These are phyloP conservation scores for Zaprionus taronus DNA, from an alignment of 1,140 invertebrate species.

Conservation along the genomic window DNA sequence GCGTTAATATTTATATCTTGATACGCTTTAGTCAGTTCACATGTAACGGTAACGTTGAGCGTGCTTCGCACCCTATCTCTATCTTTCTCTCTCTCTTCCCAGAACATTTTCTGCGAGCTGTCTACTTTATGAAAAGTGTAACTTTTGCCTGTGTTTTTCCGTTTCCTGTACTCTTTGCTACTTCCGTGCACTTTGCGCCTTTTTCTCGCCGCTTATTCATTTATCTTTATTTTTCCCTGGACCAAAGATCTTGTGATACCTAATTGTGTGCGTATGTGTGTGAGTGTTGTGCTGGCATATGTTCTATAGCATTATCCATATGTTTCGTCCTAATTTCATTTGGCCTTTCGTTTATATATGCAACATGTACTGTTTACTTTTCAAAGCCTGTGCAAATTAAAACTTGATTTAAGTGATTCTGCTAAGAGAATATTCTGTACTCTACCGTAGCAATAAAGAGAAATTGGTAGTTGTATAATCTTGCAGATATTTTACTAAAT, in stretches of 20 bases:
- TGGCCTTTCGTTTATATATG: not conserved
- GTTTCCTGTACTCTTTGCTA: constrained; percentile 47
- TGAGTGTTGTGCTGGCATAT: constrained; percentile 53
- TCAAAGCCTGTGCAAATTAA: not conserved
- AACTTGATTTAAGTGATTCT: not conserved
- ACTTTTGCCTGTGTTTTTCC: constrained; percentile 56
- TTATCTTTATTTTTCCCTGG: constrained; percentile 61
- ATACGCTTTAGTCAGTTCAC: constrained; percentile 60
- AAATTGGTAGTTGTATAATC: not conserved
- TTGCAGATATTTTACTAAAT: not conserved
- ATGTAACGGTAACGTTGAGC: not conserved
- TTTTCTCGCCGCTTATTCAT: constrained; percentile 37
- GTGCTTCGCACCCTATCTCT: constrained; percentile 31
- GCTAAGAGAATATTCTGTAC: not conserved
- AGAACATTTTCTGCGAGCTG: not conserved
- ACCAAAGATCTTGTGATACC: constrained; percentile 20
- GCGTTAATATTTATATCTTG: constrained; percentile 76
- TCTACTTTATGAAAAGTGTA: constrained; percentile 42
- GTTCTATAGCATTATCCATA: constrained; percentile 55
- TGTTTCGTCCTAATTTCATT: constrained; percentile 35
- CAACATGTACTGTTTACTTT: not conserved
- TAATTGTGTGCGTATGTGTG: not conserved
- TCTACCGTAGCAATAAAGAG: not conserved
- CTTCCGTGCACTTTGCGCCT: constrained; percentile 53
- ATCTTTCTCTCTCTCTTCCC: constrained; percentile 17